Conservation (phyloP, 2,888 invertebrate genomes). For the Drosophila affinis region DNA sequence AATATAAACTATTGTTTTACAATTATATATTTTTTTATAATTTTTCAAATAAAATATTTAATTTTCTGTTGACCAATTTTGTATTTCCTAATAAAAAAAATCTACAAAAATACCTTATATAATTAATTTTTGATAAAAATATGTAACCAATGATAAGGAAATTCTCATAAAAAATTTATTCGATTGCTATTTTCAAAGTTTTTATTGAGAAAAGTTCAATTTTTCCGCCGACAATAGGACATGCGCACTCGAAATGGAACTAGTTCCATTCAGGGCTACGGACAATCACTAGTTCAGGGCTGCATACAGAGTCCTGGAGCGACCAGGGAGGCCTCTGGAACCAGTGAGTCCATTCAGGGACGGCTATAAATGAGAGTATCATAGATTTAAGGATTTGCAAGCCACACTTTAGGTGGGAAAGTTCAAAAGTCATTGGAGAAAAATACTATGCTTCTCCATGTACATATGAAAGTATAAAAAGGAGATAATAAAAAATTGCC, state of each 20-base stretch:
- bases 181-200: background rate
- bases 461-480: background rate
- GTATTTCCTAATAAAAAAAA: too few species aligned
- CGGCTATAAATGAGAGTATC: background rate
- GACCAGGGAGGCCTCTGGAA: background rate
- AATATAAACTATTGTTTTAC: too few species aligned
- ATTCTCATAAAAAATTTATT: accelerated
- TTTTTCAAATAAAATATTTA: too few species aligned
- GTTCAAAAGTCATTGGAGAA: accelerated
- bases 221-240: background rate
- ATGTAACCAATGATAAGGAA: background rate
- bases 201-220: background rate
- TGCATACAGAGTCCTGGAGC: background rate
- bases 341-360: background rate
- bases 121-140: background rate
- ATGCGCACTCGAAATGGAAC: background rate
- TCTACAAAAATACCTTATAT: too few species aligned
- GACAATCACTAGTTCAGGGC: background rate
- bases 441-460: background rate
- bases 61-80: too few species aligned
- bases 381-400: background rate
- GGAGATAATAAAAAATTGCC: background rate
- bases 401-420: background rate
- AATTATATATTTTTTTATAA: too few species aligned
- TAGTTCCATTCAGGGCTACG: background rate